Conservation (phyloP, 2,797 vertebrate species). For the Brachyrhaphis roseni region DNA sequence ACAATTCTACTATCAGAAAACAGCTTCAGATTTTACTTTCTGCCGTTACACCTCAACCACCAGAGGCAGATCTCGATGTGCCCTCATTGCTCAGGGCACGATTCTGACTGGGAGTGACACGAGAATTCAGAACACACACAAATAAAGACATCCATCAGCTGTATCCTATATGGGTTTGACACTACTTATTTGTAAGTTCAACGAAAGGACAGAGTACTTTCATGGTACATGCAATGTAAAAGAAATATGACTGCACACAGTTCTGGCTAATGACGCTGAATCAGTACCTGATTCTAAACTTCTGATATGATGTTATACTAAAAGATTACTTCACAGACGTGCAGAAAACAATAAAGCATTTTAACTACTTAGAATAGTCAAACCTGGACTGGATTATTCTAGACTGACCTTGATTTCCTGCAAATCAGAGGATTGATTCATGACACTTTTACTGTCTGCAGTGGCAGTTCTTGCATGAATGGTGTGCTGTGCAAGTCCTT, state of each 20-base stretch:
- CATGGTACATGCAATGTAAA: background rate
- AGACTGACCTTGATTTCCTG: background rate
- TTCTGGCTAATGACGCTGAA: background rate
- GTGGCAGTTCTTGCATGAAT: background rate
- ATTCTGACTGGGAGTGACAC: background rate
- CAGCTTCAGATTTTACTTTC: background rate
- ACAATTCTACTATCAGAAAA: background rate
- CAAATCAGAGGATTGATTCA: background rate
- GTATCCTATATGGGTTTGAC: background rate
- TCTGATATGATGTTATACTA: background rate
- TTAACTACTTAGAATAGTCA: background rate
- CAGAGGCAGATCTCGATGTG: background rate
- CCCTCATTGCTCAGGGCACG: background rate
- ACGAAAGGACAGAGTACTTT: background rate
- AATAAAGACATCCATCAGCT: background rate
- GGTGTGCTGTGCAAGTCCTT: background rate
- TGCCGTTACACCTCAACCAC: background rate
- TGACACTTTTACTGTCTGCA: background rate
- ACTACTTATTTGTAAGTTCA: background rate
- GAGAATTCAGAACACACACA: background rate
- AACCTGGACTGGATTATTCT: conserved; percentile 1
- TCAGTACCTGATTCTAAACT: background rate
- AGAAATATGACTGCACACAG: background rate
- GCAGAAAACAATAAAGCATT: background rate
- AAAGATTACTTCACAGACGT: background rate